Percentiles rank a stretch among this genome's conserved stretches.
phyloP scores from a whole-genome alignment of 92 coral and sea anemone species.

The Metridium senile region DNA sequence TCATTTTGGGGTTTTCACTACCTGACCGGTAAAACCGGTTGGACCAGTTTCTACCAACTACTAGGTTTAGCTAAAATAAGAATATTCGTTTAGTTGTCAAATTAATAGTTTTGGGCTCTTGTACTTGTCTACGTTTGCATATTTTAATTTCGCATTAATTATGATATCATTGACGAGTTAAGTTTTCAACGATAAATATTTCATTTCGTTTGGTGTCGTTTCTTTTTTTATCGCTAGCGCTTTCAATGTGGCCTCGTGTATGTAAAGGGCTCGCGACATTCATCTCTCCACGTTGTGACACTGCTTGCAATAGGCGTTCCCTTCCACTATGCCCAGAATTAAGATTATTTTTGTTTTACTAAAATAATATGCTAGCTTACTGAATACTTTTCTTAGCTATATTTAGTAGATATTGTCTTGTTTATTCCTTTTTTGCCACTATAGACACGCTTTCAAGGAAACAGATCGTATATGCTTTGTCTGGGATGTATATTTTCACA shows the following conservation, averaged over 20 bases:
- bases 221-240: no score
- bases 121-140: no score
- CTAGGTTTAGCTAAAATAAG: no score
- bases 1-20: not conserved
- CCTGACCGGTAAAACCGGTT: not conserved
- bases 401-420: not conserved
- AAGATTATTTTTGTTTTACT: not conserved
- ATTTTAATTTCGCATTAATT: no score
- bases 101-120: no score
- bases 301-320: not conserved
- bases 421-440: not conserved
- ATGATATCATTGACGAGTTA: no score
- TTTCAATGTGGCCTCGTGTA: not conserved
- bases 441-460: not conserved
- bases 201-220: no score
- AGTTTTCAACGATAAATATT: no score
- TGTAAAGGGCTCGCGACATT: not conserved
- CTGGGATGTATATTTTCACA: not conserved
- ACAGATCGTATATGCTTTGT: not conserved
- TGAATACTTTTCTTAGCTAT: not conserved
- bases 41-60: no score
- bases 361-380: not conserved
- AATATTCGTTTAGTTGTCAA: no score
- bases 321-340: slow-evolving; percentile 14
- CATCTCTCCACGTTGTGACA: not conserved